Conservation (phyloP, 2,888 invertebrate genomes). For the Tridacna crocea region DNA sequence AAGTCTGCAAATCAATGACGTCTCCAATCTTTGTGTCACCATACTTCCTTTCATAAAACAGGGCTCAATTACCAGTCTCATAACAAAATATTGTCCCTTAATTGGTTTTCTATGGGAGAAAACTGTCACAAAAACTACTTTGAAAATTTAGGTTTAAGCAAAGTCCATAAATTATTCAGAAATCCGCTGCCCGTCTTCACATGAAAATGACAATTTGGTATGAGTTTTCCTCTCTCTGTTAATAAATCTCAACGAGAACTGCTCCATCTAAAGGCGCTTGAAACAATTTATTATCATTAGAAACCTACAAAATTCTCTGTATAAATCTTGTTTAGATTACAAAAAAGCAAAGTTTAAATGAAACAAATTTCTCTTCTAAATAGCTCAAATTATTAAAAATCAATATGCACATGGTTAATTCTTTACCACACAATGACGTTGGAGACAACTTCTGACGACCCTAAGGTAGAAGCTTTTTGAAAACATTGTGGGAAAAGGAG, state of each 20-base stretch:
- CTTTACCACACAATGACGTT: too few species aligned
- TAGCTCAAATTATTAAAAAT: constrained; percentile 17
- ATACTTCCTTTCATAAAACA: constrained; percentile 4
- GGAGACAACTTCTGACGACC: too few species aligned
- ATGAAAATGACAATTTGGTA: constrained; percentile 20
- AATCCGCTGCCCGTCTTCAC: constrained; percentile 23
- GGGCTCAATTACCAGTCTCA: constrained; percentile 16
- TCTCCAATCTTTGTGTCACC: constrained; percentile 12
- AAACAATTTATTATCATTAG: constrained; percentile 23
- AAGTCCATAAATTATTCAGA: constrained; percentile 22
- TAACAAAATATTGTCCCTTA: constrained; percentile 26
- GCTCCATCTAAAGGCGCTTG: constrained; percentile 7
- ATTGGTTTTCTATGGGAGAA: constrained; percentile 21
- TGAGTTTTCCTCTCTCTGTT: constrained; percentile 13
- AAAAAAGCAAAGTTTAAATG: constrained; percentile 5
- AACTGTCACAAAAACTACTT: constrained; percentile 22
- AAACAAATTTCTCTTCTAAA: constrained; percentile 9
- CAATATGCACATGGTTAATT: background rate
- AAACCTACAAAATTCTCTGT: constrained; percentile 11
- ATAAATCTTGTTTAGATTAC: constrained; percentile 19
- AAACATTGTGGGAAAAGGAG: too few species aligned
- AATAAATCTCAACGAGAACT: constrained; percentile 21
- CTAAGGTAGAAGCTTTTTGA: too few species aligned
- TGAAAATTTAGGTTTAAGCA: constrained; percentile 8
- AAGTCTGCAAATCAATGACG: background rate